Percentiles rank a stretch among this genome's conserved stretches.
Conservation (phyloP, 2,888 invertebrate genomes). For the Athalia rosae region DNA sequence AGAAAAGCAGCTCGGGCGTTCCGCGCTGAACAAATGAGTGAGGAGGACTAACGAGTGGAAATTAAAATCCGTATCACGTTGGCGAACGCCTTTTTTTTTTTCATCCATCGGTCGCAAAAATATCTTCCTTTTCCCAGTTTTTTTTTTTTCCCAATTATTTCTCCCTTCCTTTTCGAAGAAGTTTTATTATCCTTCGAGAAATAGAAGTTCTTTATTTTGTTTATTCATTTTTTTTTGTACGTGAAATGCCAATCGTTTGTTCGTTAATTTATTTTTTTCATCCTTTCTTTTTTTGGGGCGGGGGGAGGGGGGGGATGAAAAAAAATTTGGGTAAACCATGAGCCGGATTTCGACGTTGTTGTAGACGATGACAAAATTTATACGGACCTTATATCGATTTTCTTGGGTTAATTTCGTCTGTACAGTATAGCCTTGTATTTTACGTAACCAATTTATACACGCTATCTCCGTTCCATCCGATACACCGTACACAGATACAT, state of each 20-base stretch:
- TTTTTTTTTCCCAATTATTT: not conserved
- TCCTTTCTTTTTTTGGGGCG: too few relatives aligned
- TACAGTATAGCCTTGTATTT: constrained; percentile 15
- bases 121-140: not conserved
- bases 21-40: not conserved
- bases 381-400: constrained; percentile 37
- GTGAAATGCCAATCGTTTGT: too few relatives aligned
- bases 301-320: too few relatives aligned
- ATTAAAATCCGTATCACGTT: not conserved
- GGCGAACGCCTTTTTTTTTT: not conserved
- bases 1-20: constrained; percentile 7
- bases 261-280: too few relatives aligned
- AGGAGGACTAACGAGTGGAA: not conserved
- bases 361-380: constrained; percentile 28
- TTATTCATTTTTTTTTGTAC: too few relatives aligned
- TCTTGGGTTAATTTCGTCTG: constrained; percentile 46
- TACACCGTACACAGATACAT: not conserved
- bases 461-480: constrained; percentile 29
- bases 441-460: constrained; percentile 44
- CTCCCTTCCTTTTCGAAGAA: not conserved
- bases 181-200: too few relatives aligned
- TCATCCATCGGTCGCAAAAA: not conserved
- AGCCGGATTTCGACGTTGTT: not conserved
- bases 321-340: too few relatives aligned
- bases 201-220: too few relatives aligned